These are phyloP conservation scores for Anagrus nilaparvatae DNA, from an alignment of 1,140 invertebrate species.

Conservation along the genomic window DNA sequence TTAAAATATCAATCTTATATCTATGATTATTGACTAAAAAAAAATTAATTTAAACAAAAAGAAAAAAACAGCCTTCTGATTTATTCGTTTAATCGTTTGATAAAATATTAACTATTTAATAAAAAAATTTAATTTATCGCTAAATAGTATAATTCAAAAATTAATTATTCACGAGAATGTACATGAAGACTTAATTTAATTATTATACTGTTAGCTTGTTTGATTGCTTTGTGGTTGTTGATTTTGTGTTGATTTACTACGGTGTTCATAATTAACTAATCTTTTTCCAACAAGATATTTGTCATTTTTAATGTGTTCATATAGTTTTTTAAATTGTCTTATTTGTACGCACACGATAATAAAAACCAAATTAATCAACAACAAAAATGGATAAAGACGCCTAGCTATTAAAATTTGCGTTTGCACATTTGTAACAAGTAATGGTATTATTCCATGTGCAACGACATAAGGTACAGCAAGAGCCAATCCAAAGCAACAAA, in stretches of 20 bases:
- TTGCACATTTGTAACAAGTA: slow-evolving; percentile 62
- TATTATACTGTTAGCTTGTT: slow-evolving; percentile 28
- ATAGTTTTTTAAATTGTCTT: slow-evolving; percentile 84
- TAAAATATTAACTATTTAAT: slow-evolving; percentile 32
- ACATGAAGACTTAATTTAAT: slow-evolving; percentile 24
- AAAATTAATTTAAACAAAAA: slow-evolving; percentile 13
- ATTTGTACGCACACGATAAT: slow-evolving; percentile 71
- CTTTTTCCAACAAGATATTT: slow-evolving; percentile 94
- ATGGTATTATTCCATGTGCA: slow-evolving; percentile 72
- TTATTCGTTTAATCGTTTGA: slow-evolving; percentile 30
- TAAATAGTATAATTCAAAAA: slow-evolving; percentile 18
- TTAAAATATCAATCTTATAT: no score
- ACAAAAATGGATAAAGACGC: slow-evolving; percentile 83
- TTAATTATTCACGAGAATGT: slow-evolving; percentile 26
- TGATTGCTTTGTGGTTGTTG: slow-evolving; percentile 32
- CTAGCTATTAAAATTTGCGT: slow-evolving; percentile 69
- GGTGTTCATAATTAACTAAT: slow-evolving; percentile 89
- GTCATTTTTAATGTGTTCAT: slow-evolving; percentile 98
- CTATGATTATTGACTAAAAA: no score
- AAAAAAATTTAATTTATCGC: slow-evolving; percentile 23
- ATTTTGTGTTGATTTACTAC: slow-evolving; percentile 48
- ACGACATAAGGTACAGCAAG: slow-evolving; percentile 84
- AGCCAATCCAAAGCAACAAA: slow-evolving; percentile 75
- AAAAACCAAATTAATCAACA: slow-evolving; percentile 58
- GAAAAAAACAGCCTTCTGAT: slow-evolving; percentile 31